Base-by-base conservation (phyloP, 2,888 invertebrate genomes). In the Cynaeus angustus region DNA sequence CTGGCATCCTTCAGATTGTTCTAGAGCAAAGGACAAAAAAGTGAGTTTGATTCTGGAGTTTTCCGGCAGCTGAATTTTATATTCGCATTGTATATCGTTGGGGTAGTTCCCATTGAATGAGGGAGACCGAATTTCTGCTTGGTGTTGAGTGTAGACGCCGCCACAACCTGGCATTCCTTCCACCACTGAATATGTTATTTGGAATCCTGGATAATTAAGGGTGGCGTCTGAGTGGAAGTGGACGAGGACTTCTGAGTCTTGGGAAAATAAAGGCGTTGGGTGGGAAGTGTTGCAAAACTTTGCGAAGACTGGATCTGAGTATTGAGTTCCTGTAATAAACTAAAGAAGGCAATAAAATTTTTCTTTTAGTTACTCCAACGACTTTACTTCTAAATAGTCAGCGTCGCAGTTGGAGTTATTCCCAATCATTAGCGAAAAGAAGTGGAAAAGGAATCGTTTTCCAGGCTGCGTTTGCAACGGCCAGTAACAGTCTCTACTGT, bases 151-250 rank as follows among this genome's bases (percentile, higher is more conserved):
- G 72, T 88, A 91, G 30, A 89, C 84, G 0, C 95, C 96, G 0
- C 96, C 96, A 82, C 96, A 96, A 0, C 95, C 95, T 0, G 94
- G 94, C 56, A 91, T 82, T 1, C 92, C 93, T 83, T 91, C 90
- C 8, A 91, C 86, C 2, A 90, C 87, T 0, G 91, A 87, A 81
- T 91, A 97, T 16, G 93, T 89, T 71, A 97, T 89, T 84, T 95
- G 94, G 81, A 97, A 98, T n/a, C 97, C 97, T 14, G 87, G 85
- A 78, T 94, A 95, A 43, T 87, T 87, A 8, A 87, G 85, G 28
- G 81, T 96, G 93, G 0, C 83, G 80, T 97, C 96, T 0, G 96
- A 94, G 83, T 96, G 96, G 82, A 97, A 97, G 81, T 92, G 88
- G 48, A 95, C 84, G 3, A 87, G 78, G 3, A 91, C 88, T 66